Base-by-base conservation (phyloP, 1,140 invertebrate species). In the Leucophenga varia region DNA sequence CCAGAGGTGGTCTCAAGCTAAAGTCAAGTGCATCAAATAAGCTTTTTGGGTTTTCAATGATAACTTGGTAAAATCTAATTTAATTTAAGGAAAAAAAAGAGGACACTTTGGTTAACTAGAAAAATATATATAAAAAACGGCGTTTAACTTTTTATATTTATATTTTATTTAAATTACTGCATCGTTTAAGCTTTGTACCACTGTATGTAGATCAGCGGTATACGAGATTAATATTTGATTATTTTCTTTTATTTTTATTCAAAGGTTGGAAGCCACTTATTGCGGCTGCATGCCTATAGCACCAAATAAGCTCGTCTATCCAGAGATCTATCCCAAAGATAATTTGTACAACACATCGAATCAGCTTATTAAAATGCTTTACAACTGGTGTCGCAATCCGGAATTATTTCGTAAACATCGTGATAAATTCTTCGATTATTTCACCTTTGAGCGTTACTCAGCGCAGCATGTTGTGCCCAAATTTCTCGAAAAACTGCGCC, bases 261-360 rank as follows among this genome's bases (percentile, higher is more conserved):
- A n/a, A 54, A 84, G 83, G 80, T 61, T 89, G 37, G 87, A 90
- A 75, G 84, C 85, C n/a, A 79, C 79, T 6, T 80, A 79, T 52
- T 79, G 78, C 47, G 85, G 85, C 9, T 88, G 86, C 61, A 84
- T 82, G 72, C 87, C 87, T 3, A 59, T 89, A 12, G 81, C 80
- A 39, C 87, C 87, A 20, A 86, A 85, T 56, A 72, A 76, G 49
- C 74, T 90, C 6, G 86, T 86, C 1, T 90, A 90, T 78, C 86
- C 86, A 1, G 87, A 89, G 77, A 79, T 89, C 47, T 89, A 86
- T 76, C 83, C 85, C 22, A 72, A 76, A 22, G 67, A 79, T 32
- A 85, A 80, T 63, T 61, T 86, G 0, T 88, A 84, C 61, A 79
- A 80, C 32, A 81, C 81, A 40, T 59, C 77, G 30, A 69, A 76